A percentile compares a stretch with the other conserved stretches of the same genome.
Conservation (phyloP, 1,140 invertebrate species). For the Diorhabda sublineata region DNA sequence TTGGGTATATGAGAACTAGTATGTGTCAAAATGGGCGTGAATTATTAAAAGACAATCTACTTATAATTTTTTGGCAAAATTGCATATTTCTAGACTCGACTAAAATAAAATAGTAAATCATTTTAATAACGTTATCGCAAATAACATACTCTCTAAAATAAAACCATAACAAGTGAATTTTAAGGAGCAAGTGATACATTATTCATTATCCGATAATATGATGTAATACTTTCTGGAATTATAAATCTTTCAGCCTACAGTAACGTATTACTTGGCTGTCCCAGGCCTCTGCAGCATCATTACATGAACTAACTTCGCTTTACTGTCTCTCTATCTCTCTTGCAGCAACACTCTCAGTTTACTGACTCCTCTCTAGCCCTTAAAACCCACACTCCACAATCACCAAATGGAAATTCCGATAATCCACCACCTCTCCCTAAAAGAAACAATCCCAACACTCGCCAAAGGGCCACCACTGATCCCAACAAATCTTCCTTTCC, state of each 20-base stretch:
- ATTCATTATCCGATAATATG: no score
- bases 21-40: no score
- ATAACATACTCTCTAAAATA: no score
- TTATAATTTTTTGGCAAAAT: no score
- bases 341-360: conserved; percentile 42
- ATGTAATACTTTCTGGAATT: not conserved
- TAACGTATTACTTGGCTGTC: conserved; percentile 10
- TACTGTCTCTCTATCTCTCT: conserved; percentile 42
- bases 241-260: not conserved
- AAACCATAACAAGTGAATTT: no score
- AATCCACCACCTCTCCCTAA: conserved; percentile 44
- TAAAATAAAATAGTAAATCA: no score
- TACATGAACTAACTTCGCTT: conserved; percentile 38
- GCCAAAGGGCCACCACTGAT: conserved; percentile 12
- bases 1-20: no score
- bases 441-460: conserved; percentile 29
- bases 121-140: no score
- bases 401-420: conserved; percentile 31
- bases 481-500: conserved; percentile 15
- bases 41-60: no score
- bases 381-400: conserved; percentile 22
- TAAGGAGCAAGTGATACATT: no score
- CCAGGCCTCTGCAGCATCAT: conserved; percentile 15
- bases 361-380: conserved; percentile 27
- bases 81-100: no score